Conservation (phyloP, 2,888 invertebrate genomes). For the Deroplatys truncata region DNA sequence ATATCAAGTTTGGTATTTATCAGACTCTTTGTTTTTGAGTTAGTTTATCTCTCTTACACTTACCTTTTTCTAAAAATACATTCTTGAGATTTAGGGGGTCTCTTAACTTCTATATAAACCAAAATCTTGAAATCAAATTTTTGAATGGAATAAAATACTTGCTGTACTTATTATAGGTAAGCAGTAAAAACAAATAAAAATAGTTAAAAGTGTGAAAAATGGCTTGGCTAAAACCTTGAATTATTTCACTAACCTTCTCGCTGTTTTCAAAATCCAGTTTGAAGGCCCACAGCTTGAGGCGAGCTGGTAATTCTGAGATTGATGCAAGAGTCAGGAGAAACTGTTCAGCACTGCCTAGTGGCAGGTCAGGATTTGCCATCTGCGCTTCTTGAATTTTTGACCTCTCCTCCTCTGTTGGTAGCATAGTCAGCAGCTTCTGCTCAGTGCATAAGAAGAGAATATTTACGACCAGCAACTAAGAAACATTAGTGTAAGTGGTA, state of each 20-base stretch:
- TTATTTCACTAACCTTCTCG: slow-evolving; percentile 63
- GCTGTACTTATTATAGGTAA: too few species aligned
- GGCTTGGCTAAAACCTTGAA: background rate
- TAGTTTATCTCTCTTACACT: too few species aligned
- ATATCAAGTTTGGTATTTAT: too few species aligned
- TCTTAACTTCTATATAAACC: too few species aligned
- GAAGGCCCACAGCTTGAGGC: slow-evolving; percentile 96
- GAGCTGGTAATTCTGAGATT: slow-evolving; percentile 89
- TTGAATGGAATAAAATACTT: background rate
- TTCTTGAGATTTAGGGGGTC: too few species aligned
- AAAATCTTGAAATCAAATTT: background rate
- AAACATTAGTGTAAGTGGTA: too few species aligned
- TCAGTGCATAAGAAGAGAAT: slow-evolving; percentile 30
- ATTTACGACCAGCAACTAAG: background rate
- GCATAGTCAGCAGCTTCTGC: slow-evolving; percentile 90
- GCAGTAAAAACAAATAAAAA: background rate
- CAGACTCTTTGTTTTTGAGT: too few species aligned
- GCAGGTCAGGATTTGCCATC: slow-evolving; percentile 83
- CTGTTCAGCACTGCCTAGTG: slow-evolving; percentile 94
- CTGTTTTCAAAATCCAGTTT: slow-evolving; percentile 96
- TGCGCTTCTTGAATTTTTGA: slow-evolving; percentile 96
- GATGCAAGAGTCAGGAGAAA: slow-evolving; percentile 95
- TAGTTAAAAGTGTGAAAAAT: background rate
- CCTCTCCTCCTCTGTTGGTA: slow-evolving; percentile 95
- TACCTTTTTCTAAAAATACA: too few species aligned